Conservation (phyloP, 2,888 invertebrate species). For the Toxonevra muliebris region DNA sequence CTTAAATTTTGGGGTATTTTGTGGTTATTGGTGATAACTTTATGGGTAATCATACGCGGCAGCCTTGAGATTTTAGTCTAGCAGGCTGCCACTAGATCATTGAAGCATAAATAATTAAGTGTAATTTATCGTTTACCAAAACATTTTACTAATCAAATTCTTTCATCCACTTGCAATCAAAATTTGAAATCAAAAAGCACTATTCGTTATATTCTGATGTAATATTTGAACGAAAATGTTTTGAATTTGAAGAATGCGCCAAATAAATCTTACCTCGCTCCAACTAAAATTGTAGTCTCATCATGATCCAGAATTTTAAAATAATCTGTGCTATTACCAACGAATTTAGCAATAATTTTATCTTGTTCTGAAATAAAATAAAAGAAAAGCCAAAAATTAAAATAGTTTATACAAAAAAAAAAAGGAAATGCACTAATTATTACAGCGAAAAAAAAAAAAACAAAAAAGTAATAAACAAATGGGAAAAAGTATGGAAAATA, state of each 20-base stretch:
- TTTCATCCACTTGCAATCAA: background rate
- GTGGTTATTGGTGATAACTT: no score
- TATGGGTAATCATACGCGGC: no score
- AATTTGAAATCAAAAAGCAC: background rate
- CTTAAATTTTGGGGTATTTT: no score
- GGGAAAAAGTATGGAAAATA: conserved; percentile 17
- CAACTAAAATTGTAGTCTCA: conserved; percentile 85
- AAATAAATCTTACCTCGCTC: conserved; percentile 77
- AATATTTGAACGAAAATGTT: background rate
- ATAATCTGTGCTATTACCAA: conserved; percentile 83
- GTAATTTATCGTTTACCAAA: no score
- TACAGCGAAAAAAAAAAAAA: conserved; percentile 19
- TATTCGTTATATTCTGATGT: background rate
- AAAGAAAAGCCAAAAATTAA: conserved; percentile 32
- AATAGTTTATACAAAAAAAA: conserved; percentile 13
- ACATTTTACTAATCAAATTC: background rate
- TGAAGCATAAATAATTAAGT: no score
- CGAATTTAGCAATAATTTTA: conserved; percentile 77
- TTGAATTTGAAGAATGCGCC: background rate
- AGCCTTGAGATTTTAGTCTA: no score
- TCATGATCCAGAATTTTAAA: conserved; percentile 91
- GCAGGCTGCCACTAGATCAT: no score
- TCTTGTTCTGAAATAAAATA: conserved; percentile 70
- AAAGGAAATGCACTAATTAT: background rate
- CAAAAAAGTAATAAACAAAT: conserved; percentile 12